Conservation (phyloP, 2,888 invertebrate genomes). For the Atrina japonica region DNA sequence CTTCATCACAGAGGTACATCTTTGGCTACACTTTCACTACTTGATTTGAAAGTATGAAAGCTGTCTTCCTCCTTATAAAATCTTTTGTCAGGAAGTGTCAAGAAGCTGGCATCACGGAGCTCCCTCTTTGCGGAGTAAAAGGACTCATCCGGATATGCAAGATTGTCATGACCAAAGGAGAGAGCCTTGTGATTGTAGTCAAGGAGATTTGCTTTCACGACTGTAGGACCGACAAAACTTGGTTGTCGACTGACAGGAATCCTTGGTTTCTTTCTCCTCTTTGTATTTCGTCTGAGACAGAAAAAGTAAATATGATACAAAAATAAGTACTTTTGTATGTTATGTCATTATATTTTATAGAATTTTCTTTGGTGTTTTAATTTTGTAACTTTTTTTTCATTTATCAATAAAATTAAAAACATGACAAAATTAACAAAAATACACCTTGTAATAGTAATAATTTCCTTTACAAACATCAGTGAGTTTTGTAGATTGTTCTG, state of each 20-base stretch:
- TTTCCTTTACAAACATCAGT: too few species aligned
- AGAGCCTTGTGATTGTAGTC: neutral
- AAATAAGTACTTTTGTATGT: neutral
- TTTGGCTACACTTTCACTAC: neutral
- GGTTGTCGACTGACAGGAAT: slow-evolving; percentile 11
- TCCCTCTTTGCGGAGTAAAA: neutral
- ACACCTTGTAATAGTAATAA: too few species aligned
- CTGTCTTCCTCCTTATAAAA: too few species aligned
- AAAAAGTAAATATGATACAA: neutral
- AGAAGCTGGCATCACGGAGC: slow-evolving; percentile 12
- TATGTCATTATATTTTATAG: too few species aligned
- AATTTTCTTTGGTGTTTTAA: too few species aligned
- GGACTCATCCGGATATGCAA: neutral
- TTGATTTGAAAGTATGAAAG: too few species aligned
- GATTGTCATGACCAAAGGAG: neutral
- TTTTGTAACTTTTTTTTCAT: too few species aligned
- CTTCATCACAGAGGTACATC: too few species aligned
- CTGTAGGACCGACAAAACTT: slow-evolving; percentile 15
- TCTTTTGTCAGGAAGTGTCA: slow-evolving; percentile 1
- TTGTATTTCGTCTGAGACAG: neutral
- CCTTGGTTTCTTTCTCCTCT: neutral
- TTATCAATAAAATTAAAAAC: too few species aligned
- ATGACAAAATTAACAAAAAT: too few species aligned
- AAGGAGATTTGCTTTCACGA: slow-evolving; percentile 3
- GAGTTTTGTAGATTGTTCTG: too few species aligned